Base-by-base conservation (phyloP, 64 coral and sea anemone species). In the Stylophora pistillata region DNA sequence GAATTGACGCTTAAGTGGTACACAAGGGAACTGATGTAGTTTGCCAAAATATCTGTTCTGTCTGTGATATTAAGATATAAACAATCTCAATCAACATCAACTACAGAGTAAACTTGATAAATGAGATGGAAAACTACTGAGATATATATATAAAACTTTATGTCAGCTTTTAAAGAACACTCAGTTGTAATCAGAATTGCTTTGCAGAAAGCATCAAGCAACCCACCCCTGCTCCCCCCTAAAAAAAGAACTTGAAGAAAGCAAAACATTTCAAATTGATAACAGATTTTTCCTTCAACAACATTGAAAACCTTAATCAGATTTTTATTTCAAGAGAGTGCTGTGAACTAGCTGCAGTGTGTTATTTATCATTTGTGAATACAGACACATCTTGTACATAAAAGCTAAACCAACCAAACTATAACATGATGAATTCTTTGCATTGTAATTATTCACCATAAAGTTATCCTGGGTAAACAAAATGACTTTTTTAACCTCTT, bases 381-480 rank as follows among this genome's bases (percentile, higher is more conserved):
- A 68, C 23, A 25, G 21, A 25, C 23, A n/a, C 64, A 26, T 11
- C 23, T 11, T 26, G 0, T 68, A 1, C 4, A 68, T 12, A 68
- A 68, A 0, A 68, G 23, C 64, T 68, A 68, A 12, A 68, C 21
- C 26, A 68, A 27, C 26, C 26, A 21, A 5, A 12, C 4, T n/a
- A 26, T 68, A 3, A 21, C 26, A 25, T 12, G 26, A n/a, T 21
- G 6, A 3, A 68, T 25, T 68, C 23, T 68, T 25, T 66, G 21
- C 3, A n/a, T 15, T 79, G 14, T 5, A 10, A 79, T 18, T 79
- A 25, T 79, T 79, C 59, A 56, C n/a, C 15, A 29, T 17, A 12
- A 58, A 79, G 27, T 79, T 9, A 59, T 25, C 55, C 17, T 29
- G 26, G 30, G 77, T 59, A 79, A 79, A 79, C 77, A 59, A 18